Evolutionary conservation across 1,140 invertebrate species (phyloP).

Genomic region (Sinella curviseta): DNA sequence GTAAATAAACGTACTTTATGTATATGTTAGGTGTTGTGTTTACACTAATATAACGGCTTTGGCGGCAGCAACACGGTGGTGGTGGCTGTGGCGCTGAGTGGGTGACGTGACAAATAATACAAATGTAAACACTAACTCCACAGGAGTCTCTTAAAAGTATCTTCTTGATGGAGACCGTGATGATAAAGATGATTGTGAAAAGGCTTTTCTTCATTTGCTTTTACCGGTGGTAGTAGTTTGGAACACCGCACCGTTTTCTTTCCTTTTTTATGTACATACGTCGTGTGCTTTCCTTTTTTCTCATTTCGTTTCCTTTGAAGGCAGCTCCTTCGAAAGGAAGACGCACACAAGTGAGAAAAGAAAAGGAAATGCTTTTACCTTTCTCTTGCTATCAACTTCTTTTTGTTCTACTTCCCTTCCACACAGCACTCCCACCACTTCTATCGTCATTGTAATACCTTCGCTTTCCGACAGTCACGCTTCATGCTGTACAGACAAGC

Average conservation of each 20-base stretch:
- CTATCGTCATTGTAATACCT: not conserved
- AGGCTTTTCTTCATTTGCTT: not conserved
- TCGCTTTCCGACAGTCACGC: not conserved
- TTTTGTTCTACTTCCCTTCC: not conserved
- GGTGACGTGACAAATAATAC: not conserved
- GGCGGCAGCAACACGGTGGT: not conserved
- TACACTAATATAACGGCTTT: not conserved
- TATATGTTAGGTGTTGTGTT: not conserved
- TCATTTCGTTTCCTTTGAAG: constrained; percentile 2
- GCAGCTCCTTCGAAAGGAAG: not conserved
- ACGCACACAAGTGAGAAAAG: not conserved
- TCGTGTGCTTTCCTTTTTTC: not conserved
- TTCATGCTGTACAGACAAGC: not conserved
- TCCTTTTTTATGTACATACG: not conserved
- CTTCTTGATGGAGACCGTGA: not conserved
- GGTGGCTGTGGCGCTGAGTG: not conserved
- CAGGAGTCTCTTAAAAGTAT: not conserved
- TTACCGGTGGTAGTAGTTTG: not conserved
- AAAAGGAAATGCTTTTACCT: constrained; percentile 17
- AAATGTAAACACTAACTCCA: not conserved
- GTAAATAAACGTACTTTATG: not conserved
- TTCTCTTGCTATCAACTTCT: not conserved
- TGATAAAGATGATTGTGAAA: not conserved
- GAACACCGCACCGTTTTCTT: not conserved
- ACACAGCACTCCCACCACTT: not conserved